These are phyloP conservation scores for Mya arenaria DNA, from an alignment of 1,140 invertebrate genomes.

Conservation along the genomic window DNA sequence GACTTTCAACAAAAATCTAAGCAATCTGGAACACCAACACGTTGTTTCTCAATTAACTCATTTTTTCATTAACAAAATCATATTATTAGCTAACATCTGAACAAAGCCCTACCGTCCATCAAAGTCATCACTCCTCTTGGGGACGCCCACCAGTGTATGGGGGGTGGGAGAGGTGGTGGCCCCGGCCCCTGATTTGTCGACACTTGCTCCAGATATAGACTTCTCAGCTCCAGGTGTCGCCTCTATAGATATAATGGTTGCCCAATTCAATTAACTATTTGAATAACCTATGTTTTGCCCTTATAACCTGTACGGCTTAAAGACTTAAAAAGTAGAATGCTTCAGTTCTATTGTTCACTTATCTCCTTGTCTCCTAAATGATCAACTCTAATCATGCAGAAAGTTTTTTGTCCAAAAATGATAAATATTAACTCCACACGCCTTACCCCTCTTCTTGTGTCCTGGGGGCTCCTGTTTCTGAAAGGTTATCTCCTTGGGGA, in stretches of 20 bases:
- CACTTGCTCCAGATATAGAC: conserved; percentile 42
- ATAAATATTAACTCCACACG: background rate
- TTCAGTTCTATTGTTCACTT: background rate
- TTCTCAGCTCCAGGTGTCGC: conserved; percentile 40
- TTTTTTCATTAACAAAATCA: background rate
- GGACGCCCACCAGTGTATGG: conserved; percentile 65
- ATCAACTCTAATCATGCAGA: no score
- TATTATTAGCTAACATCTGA: background rate
- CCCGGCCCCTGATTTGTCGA: conserved; percentile 15
- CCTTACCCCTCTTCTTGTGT: conserved; percentile 38
- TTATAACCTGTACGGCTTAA: background rate
- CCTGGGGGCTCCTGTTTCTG: conserved; percentile 45
- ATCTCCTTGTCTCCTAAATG: background rate
- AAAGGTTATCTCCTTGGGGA: conserved; percentile 68
- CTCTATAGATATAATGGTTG: no score
- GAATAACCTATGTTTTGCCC: no score
- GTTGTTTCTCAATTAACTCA: background rate
- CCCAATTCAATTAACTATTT: no score
- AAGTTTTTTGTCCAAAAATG: no score
- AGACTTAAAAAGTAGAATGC: background rate
- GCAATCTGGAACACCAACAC: background rate
- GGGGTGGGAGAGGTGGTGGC: conserved; percentile 56
- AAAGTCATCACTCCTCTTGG: conserved; percentile 52
- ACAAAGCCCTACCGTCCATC: conserved; percentile 58
- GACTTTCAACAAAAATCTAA: background rate